These are phyloP conservation scores for Popillia japonica DNA, from an alignment of 1,140 invertebrate genomes.

Conservation along the genomic window DNA sequence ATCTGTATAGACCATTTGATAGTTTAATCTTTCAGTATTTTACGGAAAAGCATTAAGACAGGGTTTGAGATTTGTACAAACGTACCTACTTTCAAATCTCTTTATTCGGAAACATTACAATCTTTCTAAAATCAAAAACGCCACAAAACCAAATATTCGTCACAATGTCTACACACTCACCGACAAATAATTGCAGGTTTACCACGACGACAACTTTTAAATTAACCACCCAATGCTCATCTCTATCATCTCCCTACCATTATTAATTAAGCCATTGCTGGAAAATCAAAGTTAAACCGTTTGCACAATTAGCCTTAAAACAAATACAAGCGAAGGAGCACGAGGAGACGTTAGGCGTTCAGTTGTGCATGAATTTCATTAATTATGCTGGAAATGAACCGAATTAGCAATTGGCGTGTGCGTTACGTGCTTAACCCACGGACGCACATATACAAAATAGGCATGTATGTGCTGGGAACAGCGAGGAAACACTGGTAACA, in stretches of 20 bases:
- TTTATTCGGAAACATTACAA: too few relatives aligned
- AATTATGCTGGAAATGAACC: constrained; percentile 33
- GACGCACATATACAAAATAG: constrained; percentile 12
- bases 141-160: too few relatives aligned
- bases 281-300: constrained; percentile 27
- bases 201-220: background rate
- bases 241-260: background rate
- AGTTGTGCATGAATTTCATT: constrained; percentile 32
- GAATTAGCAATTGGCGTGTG: constrained; percentile 33
- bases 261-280: background rate
- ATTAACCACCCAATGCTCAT: background rate
- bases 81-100: too few relatives aligned
- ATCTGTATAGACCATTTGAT: too few relatives aligned
- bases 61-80: too few relatives aligned
- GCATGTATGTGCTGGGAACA: background rate
- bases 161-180: background rate
- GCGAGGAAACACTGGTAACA: constrained; percentile 46
- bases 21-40: too few relatives aligned
- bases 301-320: constrained; percentile 17
- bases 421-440: constrained; percentile 24
- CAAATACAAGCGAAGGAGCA: background rate
- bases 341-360: constrained; percentile 3
- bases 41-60: too few relatives aligned
- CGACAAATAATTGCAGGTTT: background rate
- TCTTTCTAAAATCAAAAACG: too few relatives aligned